Evolutionary conservation across 1,140 invertebrate genomes (phyloP).

Genomic region (Ridgeia piscesae): DNA sequence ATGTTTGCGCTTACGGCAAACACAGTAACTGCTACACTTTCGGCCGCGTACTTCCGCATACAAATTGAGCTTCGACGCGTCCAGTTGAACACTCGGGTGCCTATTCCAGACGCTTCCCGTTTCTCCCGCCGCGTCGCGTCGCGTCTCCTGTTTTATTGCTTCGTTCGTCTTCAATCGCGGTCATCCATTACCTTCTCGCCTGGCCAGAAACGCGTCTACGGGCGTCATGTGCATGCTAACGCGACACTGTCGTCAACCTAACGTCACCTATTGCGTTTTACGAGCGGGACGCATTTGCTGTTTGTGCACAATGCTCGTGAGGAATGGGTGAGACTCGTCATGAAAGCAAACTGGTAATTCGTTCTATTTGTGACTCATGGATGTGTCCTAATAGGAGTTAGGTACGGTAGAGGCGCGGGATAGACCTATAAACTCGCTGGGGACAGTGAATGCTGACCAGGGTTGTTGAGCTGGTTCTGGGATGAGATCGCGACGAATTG

Average conservation of each 20-base stretch:
- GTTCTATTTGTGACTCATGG: neutral
- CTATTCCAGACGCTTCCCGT: neutral
- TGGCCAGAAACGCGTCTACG: neutral
- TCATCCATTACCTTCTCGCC: neutral
- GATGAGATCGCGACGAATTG: neutral
- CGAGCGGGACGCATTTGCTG: neutral
- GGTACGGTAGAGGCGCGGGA: neutral
- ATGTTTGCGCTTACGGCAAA: neutral
- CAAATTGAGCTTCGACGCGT: neutral
- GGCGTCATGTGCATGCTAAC: neutral
- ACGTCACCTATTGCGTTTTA: neutral
- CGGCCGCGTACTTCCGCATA: neutral
- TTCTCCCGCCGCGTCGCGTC: neutral
- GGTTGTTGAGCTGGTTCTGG: neutral
- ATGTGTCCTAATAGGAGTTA: neutral
- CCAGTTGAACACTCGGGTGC: neutral
- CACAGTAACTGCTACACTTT: neutral
- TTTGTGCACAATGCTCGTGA: neutral
- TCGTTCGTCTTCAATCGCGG: neutral
- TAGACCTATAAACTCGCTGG: too few relatives aligned
- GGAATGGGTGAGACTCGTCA: neutral
- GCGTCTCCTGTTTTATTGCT: neutral
- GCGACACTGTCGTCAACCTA: neutral
- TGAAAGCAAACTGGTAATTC: neutral
- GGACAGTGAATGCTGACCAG: neutral